Base-by-base conservation (phyloP, 2,113 vertebrate genomes). In the Clarias batrachus region DNA sequence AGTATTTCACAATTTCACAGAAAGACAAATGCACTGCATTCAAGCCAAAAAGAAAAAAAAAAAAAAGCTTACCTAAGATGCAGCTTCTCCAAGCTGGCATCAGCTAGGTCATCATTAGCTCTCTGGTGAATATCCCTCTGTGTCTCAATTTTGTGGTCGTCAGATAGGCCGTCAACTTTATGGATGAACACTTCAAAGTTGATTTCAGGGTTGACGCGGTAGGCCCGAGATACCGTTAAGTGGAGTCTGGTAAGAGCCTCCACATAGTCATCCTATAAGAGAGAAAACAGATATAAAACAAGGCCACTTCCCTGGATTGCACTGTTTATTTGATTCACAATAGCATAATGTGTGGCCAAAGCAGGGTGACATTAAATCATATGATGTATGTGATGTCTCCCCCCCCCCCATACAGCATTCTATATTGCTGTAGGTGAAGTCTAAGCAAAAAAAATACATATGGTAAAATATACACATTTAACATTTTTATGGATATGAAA, bases 181-280 rank as follows among this genome's bases (percentile, higher is more conserved):
- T 99, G 98, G 94, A 99, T 99, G 90, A 99, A 99, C 93, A 99
- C 98, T 93, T 99, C 98, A 63, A 99, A 99, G 94, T 99, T 99
- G 94, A 99, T 99, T 92, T 99, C 98, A 2, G 98, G 97, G 91
- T 99, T 99, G 91, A 99, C 97, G 91, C 98, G 95, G 94, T 99
- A 99, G 85, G 98, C 98, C 92, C 98, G 97, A 17, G 98, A 98
- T 90, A 99, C 98, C 3, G 98, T 99, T 89, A 98, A 97, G 92
- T 99, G 98, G 83, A 99, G 97, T 93, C 98, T 94, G 74, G 97
- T 95, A 90, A 99, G 94, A 77, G 98, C 97, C 94, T 99, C 98
- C 95, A 99, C 97, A 79, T 99, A 99, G 92, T 99, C 98, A 91
- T 99, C 98, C 98, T 99, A 90, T 97, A 89, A n/a, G 23, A 78